These are phyloP conservation scores for Linyphia triangularis DNA, from an alignment of 2,888 invertebrate genomes.

Conservation along the genomic window DNA sequence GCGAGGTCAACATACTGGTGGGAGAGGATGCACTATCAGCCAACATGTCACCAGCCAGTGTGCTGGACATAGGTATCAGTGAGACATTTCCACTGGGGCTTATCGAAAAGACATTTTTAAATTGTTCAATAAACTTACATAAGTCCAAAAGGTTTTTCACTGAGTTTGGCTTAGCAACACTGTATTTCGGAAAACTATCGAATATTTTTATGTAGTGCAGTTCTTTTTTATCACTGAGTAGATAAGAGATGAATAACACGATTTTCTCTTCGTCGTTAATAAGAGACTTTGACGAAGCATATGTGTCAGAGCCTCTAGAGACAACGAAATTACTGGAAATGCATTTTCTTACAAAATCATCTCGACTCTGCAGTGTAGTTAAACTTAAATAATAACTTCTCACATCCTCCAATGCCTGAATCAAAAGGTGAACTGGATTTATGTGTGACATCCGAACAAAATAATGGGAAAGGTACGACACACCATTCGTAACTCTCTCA, in stretches of 20 bases:
- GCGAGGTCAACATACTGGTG: no score
- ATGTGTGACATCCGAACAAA: no score
- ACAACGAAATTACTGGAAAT: neutral
- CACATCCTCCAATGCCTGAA: neutral
- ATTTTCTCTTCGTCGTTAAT: neutral
- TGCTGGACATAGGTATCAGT: no score
- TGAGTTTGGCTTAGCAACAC: neutral
- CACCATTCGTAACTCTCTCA: no score
- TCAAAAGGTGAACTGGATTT: no score
- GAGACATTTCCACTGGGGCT: neutral
- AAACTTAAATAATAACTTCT: neutral
- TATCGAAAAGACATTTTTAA: neutral
- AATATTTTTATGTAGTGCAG: slow-evolving; percentile 3
- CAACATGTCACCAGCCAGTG: no score
- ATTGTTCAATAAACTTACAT: neutral
- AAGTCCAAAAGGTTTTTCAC: neutral
- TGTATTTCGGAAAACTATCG: neutral
- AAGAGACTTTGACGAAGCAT: neutral
- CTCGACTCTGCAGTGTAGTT: neutral
- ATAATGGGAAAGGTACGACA: no score
- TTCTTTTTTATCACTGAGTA: neutral
- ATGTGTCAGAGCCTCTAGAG: neutral
- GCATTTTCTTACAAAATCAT: neutral
- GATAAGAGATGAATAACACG: neutral
- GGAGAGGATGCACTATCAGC: no score